These are phyloP conservation scores for Littorina saxatilis DNA, from an alignment of 1,140 invertebrate genomes.

Conservation along the genomic window DNA sequence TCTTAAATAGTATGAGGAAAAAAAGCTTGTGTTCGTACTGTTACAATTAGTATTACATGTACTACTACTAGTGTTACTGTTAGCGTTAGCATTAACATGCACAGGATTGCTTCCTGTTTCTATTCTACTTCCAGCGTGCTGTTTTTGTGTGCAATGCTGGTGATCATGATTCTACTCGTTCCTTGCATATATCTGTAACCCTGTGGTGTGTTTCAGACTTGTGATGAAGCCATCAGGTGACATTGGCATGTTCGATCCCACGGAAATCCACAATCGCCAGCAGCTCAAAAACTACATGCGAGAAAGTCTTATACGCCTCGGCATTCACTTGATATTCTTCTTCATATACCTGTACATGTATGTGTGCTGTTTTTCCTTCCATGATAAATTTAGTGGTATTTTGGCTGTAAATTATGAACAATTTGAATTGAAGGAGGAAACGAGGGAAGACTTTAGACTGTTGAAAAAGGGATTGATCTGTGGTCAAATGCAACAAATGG, in stretches of 20 bases:
- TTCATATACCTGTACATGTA: constrained; percentile 95
- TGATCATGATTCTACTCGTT: too few species aligned
- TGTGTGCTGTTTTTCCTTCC: constrained; percentile 70
- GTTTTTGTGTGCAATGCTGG: too few species aligned
- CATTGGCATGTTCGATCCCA: constrained; percentile 93
- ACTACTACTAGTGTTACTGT: too few species aligned
- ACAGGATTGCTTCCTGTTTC: too few species aligned
- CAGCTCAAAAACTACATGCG: constrained; percentile 90
- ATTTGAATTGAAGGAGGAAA: not conserved
- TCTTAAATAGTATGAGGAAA: too few species aligned
- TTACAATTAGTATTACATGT: too few species aligned
- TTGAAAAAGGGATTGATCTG: too few species aligned
- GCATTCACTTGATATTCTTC: constrained; percentile 93
- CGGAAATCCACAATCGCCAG: constrained; percentile 94
- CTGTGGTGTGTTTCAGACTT: constrained; percentile 77
- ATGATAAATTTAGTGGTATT: not conserved
- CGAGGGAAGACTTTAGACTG: too few species aligned
- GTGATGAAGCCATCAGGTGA: constrained; percentile 88
- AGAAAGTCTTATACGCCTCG: constrained; percentile 91
- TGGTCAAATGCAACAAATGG: not conserved
- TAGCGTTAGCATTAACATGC: too few species aligned
- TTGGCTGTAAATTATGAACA: not conserved
- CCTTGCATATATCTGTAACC: too few species aligned
- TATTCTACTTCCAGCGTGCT: too few species aligned
- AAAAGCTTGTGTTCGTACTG: too few species aligned